Percentiles rank a stretch among this genome's conserved stretches.
Conservation (phyloP, 92 coral and sea anemone species). For the Epizoanthus ramosus region DNA sequence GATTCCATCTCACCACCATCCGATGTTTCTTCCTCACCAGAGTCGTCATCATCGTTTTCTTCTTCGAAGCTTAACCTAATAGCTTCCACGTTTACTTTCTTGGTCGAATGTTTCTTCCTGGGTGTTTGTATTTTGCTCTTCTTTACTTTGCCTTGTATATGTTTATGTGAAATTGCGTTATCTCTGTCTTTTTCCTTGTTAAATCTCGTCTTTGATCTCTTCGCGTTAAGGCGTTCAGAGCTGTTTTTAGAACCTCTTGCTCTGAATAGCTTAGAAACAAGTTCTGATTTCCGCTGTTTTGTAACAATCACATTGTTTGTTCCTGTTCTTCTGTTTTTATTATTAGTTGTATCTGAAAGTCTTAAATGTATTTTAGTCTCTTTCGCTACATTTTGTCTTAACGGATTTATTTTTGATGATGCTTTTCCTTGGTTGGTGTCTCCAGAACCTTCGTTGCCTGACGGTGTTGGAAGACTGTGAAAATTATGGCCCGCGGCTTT, state of each 20-base stretch:
- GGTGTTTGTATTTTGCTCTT: not conserved
- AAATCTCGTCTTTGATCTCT: no score
- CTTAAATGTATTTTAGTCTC: no score
- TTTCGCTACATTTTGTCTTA: no score
- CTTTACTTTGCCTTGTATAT: not conserved
- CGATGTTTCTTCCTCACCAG: slow-evolving; percentile 15
- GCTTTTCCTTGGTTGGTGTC: no score
- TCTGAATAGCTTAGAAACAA: no score
- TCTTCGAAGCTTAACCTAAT: slow-evolving; percentile 26
- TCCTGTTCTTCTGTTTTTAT: no score
- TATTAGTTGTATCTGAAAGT: no score
- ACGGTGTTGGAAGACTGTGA: not conserved
- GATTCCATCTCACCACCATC: not conserved
- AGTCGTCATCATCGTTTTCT: slow-evolving; percentile 43
- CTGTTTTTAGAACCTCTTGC: no score
- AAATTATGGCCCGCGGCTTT: not conserved
- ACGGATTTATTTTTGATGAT: no score
- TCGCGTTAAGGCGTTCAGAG: no score
- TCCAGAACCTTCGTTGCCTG: not conserved
- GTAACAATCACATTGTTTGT: no score
- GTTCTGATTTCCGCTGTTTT: no score
- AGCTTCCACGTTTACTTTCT: slow-evolving; percentile 37
- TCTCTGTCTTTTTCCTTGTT: not conserved
- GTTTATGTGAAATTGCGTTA: not conserved
- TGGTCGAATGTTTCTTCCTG: slow-evolving; percentile 16